Evolutionary conservation across 2,113 vertebrate species (phyloP).

Genomic region (Chamaea fasciata): DNA sequence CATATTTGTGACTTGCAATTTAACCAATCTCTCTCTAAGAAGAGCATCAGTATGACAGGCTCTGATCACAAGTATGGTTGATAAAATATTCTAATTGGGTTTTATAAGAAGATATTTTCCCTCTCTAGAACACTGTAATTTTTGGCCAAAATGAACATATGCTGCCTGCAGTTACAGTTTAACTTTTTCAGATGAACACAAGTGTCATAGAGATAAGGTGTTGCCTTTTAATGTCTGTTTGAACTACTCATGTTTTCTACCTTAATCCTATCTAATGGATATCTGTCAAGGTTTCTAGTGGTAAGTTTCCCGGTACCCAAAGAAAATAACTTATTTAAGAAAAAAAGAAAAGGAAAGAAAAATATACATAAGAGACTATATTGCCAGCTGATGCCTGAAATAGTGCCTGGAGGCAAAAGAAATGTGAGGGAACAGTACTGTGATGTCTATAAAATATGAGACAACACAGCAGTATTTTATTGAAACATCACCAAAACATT

Average conservation of each 20-base stretch:
- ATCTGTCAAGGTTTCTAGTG: not conserved
- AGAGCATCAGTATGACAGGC: not conserved
- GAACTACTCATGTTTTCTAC: not conserved
- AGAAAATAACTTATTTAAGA: not conserved
- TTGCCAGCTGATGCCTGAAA: not conserved
- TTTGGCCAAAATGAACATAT: not conserved
- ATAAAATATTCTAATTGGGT: not conserved
- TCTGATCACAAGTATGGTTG: not conserved
- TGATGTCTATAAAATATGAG: not conserved
- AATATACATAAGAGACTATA: not conserved
- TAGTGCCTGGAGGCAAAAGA: not conserved
- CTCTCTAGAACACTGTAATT: not conserved
- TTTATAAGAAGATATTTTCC: not conserved
- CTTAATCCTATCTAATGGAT: not conserved
- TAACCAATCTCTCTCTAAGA: not conserved
- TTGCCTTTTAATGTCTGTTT: not conserved
- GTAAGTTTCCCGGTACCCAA: not conserved
- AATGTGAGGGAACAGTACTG: not conserved
- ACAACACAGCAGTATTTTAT: not conserved
- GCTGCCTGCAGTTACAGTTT: not conserved
- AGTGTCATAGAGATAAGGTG: not conserved
- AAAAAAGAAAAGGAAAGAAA: fast-evolving
- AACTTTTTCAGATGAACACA: not conserved
- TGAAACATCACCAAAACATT: not conserved
- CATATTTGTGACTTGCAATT: not conserved